phyloP scores from a whole-genome alignment of 2,113 vertebrate species.

The Lanius collurio region DNA sequence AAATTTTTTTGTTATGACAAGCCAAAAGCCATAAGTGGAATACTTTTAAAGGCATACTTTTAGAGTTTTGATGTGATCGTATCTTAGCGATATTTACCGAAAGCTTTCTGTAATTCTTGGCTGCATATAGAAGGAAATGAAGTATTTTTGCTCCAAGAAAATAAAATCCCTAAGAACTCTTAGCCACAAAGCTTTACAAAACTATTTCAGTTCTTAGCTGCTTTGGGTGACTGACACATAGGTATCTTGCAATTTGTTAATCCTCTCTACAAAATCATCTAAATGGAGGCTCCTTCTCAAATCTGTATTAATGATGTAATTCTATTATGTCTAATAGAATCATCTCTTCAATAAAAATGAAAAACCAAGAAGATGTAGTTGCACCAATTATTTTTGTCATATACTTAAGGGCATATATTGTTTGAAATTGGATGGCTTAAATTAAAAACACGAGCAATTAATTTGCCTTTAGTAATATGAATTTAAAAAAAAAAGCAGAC shows the following conservation, averaged over 20 bases:
- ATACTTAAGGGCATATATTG: background rate
- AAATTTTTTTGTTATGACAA: background rate
- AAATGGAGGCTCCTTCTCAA: background rate
- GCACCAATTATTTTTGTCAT: background rate
- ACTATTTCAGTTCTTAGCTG: conserved; percentile 22
- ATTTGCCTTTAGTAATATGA: background rate
- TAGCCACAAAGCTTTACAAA: conserved; percentile 10
- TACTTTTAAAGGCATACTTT: background rate
- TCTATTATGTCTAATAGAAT: background rate
- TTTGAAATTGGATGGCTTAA: background rate
- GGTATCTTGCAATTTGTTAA: background rate
- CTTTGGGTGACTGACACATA: background rate
- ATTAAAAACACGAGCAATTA: background rate
- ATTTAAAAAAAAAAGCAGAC: background rate
- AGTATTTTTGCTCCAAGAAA: background rate
- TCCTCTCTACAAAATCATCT: conserved; percentile 24
- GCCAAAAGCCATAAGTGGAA: background rate
- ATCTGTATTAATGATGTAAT: conserved; percentile 20
- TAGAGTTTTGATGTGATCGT: background rate
- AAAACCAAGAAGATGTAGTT: background rate
- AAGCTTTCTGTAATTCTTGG: background rate
- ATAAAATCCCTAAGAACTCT: background rate
- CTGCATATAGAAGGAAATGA: background rate
- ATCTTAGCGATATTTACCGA: background rate
- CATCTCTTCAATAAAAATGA: background rate